Base-by-base conservation (phyloP, 2,113 vertebrate species). In the Xerus inauris region DNA sequence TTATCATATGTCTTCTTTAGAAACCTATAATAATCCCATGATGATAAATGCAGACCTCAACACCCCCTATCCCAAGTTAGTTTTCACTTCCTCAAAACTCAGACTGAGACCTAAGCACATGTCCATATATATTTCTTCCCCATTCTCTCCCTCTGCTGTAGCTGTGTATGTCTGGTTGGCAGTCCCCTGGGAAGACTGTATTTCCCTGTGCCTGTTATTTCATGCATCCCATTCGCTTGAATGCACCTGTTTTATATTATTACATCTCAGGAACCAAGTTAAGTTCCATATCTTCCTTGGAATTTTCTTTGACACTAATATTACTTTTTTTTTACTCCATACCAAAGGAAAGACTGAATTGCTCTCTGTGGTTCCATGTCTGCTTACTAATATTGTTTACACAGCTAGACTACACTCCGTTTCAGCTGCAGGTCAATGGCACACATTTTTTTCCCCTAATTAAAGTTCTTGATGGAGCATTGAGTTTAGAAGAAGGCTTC, bases 1-100 rank as follows among this genome's bases (percentile, higher is more conserved):
- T 88, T 95, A 94, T 97, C 92, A 81, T 80, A 86, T 71, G 73
- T 67, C 88, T 87, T 69, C 83, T 95, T 96, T 47, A 91, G 86
- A 54, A 97, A 87, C 32, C 38, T 89, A 89, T 93, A 87, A 93
- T 91, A 95, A 54, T 59, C 83, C 57, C 69, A 57, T 91, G 72
- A 64, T 86, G 72, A 91, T 82, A 89, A 82, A 94, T 91, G 91
- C 83, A 94, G 45, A 42, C 77, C 51, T 97, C 75, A 51, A 35
- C 22, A 17, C 40, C 14, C 77, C 64, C 45, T 49, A 32, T 47
- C n/a, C 51, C 62, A 47, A 65, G n/a, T 83, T 89, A 38, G 5
- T 65, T 88, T 94, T 86, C 45, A 83, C 1, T 87, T 94, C 54
- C 71, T 87, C 24, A 76, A 42, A 89, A 73, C 64, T 89, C 62